These are phyloP conservation scores for Phoxinus phoxinus DNA, from an alignment of 2,113 vertebrate species.

Conservation along the genomic window DNA sequence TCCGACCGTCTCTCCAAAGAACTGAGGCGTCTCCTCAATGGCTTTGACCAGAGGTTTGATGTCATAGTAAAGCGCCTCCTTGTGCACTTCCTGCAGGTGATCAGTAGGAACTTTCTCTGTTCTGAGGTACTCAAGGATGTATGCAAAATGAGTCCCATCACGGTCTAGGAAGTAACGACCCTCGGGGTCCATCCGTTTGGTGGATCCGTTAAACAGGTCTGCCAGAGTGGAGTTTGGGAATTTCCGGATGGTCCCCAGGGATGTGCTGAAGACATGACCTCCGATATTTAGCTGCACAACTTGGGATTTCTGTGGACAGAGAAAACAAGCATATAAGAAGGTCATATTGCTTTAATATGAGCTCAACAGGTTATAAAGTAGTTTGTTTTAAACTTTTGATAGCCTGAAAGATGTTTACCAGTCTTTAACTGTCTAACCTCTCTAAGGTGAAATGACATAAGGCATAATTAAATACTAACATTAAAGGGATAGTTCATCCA, in stretches of 20 bases:
- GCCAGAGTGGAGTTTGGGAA: slow-evolving; percentile 83
- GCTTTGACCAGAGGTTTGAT: slow-evolving; percentile 84
- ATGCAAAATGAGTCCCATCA: slow-evolving; percentile 82
- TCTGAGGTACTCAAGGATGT: slow-evolving; percentile 87
- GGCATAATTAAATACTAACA: not conserved
- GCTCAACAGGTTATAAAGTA: not conserved
- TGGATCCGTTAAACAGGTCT: slow-evolving; percentile 76
- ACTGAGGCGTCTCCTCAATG: slow-evolving; percentile 83
- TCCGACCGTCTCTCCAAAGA: slow-evolving; percentile 89
- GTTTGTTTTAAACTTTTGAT: not conserved
- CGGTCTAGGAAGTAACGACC: slow-evolving; percentile 90
- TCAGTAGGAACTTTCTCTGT: slow-evolving; percentile 78
- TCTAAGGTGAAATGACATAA: not conserved
- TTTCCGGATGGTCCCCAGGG: slow-evolving; percentile 81
- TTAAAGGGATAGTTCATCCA: too few species aligned
- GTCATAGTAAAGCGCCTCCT: slow-evolving; percentile 85
- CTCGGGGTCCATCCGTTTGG: slow-evolving; percentile 73
- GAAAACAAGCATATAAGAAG: not conserved
- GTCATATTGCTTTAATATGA: not conserved
- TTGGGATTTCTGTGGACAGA: slow-evolving; percentile 66
- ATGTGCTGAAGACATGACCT: slow-evolving; percentile 83
- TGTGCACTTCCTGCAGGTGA: slow-evolving; percentile 82
- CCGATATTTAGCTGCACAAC: slow-evolving; percentile 88
- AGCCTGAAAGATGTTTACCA: slow-evolving; percentile 63
- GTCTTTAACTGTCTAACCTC: not conserved